Conservation (phyloP, 2,888 invertebrate genomes). For the Agapostemon virescens region DNA sequence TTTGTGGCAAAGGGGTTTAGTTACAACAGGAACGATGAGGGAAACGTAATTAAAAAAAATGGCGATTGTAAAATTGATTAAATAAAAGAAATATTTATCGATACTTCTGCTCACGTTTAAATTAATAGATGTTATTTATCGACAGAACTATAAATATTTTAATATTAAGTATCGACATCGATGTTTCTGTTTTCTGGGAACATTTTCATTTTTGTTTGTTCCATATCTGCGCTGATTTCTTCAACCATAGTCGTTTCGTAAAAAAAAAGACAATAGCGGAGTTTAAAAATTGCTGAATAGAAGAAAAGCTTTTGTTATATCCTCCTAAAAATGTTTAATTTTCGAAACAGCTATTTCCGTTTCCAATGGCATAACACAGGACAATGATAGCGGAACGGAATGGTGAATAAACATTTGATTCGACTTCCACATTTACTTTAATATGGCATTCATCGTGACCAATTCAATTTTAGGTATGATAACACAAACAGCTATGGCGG, state of each 20-base stretch:
- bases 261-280: not conserved
- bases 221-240: not conserved
- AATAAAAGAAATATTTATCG: too few relatives aligned
- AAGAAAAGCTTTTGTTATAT: not conserved
- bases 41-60: too few relatives aligned
- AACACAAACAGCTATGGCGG: constrained; percentile 17
- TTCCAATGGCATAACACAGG: not conserved
- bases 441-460: not conserved
- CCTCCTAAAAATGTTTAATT: constrained; percentile 11
- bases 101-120: too few relatives aligned
- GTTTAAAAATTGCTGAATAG: not conserved
- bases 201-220: too few relatives aligned
- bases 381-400: not conserved
- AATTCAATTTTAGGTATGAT: constrained; percentile 21
- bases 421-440: constrained; percentile 9
- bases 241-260: not conserved
- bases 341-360: constrained; percentile 5
- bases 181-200: not conserved
- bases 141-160: not conserved
- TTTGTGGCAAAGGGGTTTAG: not conserved
- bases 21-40: too few relatives aligned
- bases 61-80: too few relatives aligned
- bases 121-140: not conserved
- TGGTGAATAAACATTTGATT: constrained; percentile 20
- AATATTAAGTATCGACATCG: not conserved